Percentiles rank a stretch among this genome's conserved stretches.
phyloP scores from a whole-genome alignment of 2,113 vertebrate genomes.

The Podarcis cretensis region DNA sequence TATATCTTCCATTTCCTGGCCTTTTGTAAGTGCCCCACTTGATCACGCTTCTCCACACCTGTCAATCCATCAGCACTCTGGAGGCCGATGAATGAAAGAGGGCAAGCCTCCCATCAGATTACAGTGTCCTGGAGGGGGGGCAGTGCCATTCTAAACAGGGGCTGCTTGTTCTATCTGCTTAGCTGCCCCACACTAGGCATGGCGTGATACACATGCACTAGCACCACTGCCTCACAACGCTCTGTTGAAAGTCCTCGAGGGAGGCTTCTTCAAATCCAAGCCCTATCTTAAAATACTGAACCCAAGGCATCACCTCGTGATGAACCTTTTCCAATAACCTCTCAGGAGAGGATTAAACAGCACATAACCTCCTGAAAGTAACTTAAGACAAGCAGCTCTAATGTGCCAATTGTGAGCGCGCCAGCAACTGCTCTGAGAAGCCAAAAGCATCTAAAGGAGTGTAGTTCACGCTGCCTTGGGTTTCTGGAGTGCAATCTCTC shows the following conservation, averaged over 20 bases:
- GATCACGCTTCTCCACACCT: neutral
- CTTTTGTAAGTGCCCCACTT: neutral
- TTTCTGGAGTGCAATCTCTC: neutral
- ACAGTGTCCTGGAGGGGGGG: neutral
- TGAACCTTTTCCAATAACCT: neutral
- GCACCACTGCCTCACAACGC: neutral
- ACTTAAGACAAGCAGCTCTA: neutral
- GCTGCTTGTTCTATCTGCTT: neutral
- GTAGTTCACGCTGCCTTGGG: neutral
- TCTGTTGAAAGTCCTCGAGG: neutral
- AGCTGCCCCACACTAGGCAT: neutral
- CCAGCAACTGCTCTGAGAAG: neutral
- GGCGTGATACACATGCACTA: neutral
- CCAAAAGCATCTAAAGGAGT: neutral
- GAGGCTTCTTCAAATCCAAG: neutral
- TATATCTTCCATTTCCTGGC: neutral
- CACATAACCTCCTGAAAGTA: neutral
- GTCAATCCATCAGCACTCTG: neutral
- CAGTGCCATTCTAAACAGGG: neutral
- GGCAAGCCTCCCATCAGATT: neutral
- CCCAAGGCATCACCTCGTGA: neutral
- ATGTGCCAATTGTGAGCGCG: neutral
- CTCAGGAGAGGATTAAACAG: neutral
- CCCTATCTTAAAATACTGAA: neutral
- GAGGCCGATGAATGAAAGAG: neutral